These are phyloP conservation scores for Meriones psammophilus DNA, from an alignment of 2,797 vertebrate genomes.

Conservation along the genomic window DNA sequence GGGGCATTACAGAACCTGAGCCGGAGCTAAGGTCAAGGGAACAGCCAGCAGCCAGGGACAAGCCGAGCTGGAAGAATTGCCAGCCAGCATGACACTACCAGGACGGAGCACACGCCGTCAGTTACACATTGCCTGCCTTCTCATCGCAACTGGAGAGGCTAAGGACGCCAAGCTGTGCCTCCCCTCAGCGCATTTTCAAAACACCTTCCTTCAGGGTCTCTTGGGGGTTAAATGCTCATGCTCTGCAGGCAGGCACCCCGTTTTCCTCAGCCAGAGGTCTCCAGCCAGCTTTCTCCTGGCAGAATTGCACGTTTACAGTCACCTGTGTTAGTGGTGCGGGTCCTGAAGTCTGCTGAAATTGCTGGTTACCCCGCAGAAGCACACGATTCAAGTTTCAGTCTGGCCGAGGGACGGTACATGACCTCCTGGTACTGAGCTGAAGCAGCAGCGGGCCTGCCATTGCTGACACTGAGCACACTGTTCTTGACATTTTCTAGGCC, in stretches of 20 bases:
- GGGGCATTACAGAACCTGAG: conserved; percentile 1
- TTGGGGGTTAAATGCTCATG: not conserved
- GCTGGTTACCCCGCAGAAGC: conserved; percentile 19
- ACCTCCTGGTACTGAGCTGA: not conserved
- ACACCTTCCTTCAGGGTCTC: not conserved
- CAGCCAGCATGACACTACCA: not conserved
- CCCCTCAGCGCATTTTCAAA: not conserved
- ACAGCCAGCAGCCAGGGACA: not conserved
- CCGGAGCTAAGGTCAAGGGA: conserved; percentile 51
- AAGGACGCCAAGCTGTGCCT: not conserved
- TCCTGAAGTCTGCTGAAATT: conserved; percentile 47
- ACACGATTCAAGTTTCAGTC: not conserved
- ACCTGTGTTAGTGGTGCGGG: not conserved
- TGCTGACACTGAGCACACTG: not conserved
- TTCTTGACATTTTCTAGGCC: not conserved
- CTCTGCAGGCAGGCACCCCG: not conserved
- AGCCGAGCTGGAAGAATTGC: not conserved
- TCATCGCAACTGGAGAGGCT: not conserved
- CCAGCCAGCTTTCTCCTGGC: not conserved
- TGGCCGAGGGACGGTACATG: conserved; percentile 3
- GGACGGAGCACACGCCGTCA: not conserved
- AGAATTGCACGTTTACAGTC: not conserved
- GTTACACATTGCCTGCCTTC: not conserved
- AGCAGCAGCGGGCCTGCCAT: not conserved
- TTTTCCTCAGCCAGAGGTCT: not conserved